Percentiles rank a stretch among this genome's conserved stretches.
Evolutionary conservation across 2,797 vertebrate genomes (phyloP).

Genomic region (Megalops cyprinoides): DNA sequence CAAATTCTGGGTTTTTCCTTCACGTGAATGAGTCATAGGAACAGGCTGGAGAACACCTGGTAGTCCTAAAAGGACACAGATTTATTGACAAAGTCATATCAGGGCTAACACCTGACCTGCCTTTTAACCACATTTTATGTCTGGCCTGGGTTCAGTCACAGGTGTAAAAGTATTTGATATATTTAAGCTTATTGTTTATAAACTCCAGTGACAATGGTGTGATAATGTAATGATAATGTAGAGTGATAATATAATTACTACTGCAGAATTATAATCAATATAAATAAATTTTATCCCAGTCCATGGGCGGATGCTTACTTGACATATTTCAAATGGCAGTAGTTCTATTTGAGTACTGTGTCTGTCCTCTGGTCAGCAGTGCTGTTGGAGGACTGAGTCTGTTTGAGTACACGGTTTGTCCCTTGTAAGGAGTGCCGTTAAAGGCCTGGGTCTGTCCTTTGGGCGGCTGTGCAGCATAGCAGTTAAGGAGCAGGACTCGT

Average conservation of each 20-base stretch:
- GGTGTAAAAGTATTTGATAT: too few relatives aligned
- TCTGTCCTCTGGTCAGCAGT: background rate
- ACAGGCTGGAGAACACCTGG: background rate
- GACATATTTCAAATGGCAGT: background rate
- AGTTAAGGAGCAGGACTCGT: too few relatives aligned
- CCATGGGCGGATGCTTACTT: background rate
- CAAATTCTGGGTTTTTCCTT: background rate
- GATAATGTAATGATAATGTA: too few relatives aligned
- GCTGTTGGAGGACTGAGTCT: background rate
- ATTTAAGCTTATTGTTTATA: too few relatives aligned
- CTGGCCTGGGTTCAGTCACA: background rate
- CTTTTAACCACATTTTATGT: background rate
- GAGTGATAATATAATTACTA: background rate
- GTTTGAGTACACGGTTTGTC: background rate
- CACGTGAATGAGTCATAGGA: background rate
- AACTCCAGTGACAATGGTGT: background rate
- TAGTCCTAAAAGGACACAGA: background rate
- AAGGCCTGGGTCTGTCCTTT: background rate
- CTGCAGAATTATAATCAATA: background rate
- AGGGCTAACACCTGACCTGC: background rate
- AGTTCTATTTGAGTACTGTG: background rate
- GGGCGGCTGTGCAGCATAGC: too few relatives aligned
- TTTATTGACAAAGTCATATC: background rate
- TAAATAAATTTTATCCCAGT: background rate
- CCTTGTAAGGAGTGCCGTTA: background rate